Evolutionary conservation across 2,888 invertebrate genomes (phyloP).

Genomic region (Orgyia antiqua): DNA sequence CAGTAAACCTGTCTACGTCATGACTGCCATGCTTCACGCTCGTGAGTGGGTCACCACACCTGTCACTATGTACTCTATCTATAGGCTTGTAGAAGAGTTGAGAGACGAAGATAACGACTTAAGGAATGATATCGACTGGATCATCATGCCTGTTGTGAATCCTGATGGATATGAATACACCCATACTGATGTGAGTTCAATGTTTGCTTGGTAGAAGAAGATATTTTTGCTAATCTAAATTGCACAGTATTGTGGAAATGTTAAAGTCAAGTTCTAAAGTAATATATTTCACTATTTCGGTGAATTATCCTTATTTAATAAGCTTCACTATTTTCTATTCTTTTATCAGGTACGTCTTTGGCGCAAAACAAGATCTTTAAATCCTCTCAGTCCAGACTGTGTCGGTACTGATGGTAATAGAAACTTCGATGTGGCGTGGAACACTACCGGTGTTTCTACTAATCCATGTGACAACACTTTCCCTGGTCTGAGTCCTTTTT

Average conservation of each 20-base stretch:
- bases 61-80: conserved; percentile 76
- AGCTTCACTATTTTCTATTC: background rate
- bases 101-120: conserved; percentile 52
- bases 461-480: conserved; percentile 77
- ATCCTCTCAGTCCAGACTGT: conserved; percentile 48
- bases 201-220: too few species aligned
- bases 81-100: conserved; percentile 74
- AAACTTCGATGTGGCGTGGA: conserved; percentile 80
- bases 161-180: conserved; percentile 85
- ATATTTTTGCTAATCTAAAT: too few species aligned
- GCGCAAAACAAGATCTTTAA: conserved; percentile 79
- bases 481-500: conserved; percentile 78
- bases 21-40: conserved; percentile 80
- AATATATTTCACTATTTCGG: too few species aligned
- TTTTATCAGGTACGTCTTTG: conserved; percentile 75
- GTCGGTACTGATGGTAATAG: conserved; percentile 84
- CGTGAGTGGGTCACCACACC: conserved; percentile 83
- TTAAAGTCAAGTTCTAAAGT: too few species aligned
- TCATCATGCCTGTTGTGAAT: conserved; percentile 81
- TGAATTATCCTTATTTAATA: too few species aligned
- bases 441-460: conserved; percentile 75
- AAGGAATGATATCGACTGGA: conserved; percentile 80
- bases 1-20: conserved; percentile 68
- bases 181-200: conserved; percentile 73
- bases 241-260: too few species aligned